Evolutionary conservation across 1,140 invertebrate genomes (phyloP).

Genomic region (Leptinotarsa lineolata): DNA sequence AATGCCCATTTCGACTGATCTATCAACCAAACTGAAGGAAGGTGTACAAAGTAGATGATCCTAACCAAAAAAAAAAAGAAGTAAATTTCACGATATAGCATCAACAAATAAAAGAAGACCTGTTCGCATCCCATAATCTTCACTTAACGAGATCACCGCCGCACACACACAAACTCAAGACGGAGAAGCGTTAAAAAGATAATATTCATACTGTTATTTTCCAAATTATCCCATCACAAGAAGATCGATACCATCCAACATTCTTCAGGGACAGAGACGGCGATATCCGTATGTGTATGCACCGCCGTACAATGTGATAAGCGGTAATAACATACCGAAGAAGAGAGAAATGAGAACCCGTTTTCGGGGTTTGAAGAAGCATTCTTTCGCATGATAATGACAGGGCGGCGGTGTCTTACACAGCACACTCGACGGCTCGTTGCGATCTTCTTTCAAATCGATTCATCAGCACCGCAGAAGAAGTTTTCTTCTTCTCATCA

Average conservation of each 20-base stretch:
- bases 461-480: not conserved
- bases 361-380: slow-evolving; percentile 23
- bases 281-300: not conserved
- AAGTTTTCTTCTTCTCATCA: slow-evolving; percentile 2
- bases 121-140: not conserved
- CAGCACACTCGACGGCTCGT: slow-evolving; percentile 3
- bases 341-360: slow-evolving; percentile 14
- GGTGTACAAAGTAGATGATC: not conserved
- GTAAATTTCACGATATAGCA: not conserved
- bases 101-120: slow-evolving; percentile 3
- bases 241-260: slow-evolving; percentile 11
- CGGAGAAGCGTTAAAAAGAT: not conserved
- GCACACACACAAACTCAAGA: not conserved
- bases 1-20: no score
- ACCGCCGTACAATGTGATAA: slow-evolving; percentile 9
- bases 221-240: slow-evolving; percentile 16
- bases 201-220: slow-evolving; percentile 18
- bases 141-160: not conserved
- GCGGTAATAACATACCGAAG: slow-evolving; percentile 17
- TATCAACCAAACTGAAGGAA: not conserved
- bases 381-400: slow-evolving; percentile 24
- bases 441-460: not conserved
- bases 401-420: slow-evolving; percentile 20
- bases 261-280: not conserved
- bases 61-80: not conserved